A percentile compares a stretch with the other conserved stretches of the same genome.
These are phyloP conservation scores for Heteromyza rotundicornis DNA, from an alignment of 2,888 invertebrate genomes.

Conservation along the genomic window DNA sequence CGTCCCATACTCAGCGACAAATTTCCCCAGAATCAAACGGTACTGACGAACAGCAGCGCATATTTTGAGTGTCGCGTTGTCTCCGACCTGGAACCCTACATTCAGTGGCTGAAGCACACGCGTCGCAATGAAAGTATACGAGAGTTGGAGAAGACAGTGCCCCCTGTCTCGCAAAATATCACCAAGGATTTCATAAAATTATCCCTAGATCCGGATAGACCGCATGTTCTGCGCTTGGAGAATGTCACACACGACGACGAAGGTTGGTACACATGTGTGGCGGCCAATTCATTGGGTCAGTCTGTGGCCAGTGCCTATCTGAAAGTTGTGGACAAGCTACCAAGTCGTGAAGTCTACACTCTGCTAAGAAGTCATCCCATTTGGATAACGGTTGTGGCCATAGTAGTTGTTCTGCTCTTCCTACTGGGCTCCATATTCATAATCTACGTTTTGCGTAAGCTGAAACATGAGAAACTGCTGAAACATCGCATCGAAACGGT, in stretches of 20 bases:
- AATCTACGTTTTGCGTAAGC: constrained; percentile 72
- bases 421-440: constrained; percentile 60
- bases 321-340: constrained; percentile 69
- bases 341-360: constrained; percentile 38
- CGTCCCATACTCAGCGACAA: constrained; percentile 84
- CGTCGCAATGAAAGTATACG: constrained; percentile 38
- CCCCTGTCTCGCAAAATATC: constrained; percentile 22
- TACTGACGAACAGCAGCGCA: constrained; percentile 73
- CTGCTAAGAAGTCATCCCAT: constrained; percentile 63
- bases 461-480: constrained; percentile 79
- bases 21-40: constrained; percentile 82
- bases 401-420: constrained; percentile 66
- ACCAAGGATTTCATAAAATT: constrained; percentile 29
- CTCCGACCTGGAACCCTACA: constrained; percentile 82
- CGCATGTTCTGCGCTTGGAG: constrained; percentile 74
- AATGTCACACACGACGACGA: constrained; percentile 90
- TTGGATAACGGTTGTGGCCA: constrained; percentile 68
- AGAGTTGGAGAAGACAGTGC: constrained; percentile 36
- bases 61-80: constrained; percentile 80
- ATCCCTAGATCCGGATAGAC: constrained; percentile 35
- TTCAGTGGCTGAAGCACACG: constrained; percentile 75
- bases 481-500: constrained; percentile 83
- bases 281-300: constrained; percentile 84
- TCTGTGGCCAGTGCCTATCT: constrained; percentile 82
- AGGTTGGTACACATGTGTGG: constrained; percentile 96